Base-by-base conservation (phyloP, 2,113 vertebrate species). In the Arenaria interpres region DNA sequence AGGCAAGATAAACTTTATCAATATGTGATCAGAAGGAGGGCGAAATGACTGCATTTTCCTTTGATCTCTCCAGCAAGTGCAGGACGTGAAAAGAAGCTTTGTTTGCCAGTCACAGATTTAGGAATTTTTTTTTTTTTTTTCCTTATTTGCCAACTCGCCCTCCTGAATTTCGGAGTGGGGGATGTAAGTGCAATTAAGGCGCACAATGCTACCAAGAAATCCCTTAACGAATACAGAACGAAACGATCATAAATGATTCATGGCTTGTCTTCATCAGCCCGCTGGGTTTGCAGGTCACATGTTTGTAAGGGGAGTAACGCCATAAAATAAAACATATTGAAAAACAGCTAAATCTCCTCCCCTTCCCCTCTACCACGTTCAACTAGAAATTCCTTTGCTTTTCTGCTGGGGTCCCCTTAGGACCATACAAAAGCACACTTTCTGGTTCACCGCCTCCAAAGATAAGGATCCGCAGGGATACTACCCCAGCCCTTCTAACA, bases 241-340 rank as follows among this genome's bases (percentile, higher is more conserved):
- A 96, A 97, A 90, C 9, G 14, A 67, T 77, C 94, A 95, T 96
- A 91, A 98, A 97, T 97, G 96, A 97, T 96, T 96, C 96, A 96
- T 85, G 45, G 66, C 84, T 92, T 92, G 62, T 74, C 94, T 93
- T 87, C 68, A 67, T 14, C 25, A 72, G 74, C 67, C 86, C 1
- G 35, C 90, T 89, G 30, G 67, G 93, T 85, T 81, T 81, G 94
- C 90, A 53, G 56, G 85, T 91, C 83, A 93, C 88, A 66, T 17
- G 51, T 79, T 18, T 74, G 32, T 67, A 85, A 80, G 88, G 90
- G 78, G 56, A 94, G 41, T 24, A 95, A 91, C 0, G 7, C 69
- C 71, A 89, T 64, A 84, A 95, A 96, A 83, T 56, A 50, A 69
- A 95, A 87, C 77, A 76, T 43, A 77, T 2, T 69, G 91, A 88